Evolutionary conservation across 2,797 vertebrate species (phyloP), one percentile per base, ranked within the genome.

Genomic region (Harpagifer antarcticus): DNA sequence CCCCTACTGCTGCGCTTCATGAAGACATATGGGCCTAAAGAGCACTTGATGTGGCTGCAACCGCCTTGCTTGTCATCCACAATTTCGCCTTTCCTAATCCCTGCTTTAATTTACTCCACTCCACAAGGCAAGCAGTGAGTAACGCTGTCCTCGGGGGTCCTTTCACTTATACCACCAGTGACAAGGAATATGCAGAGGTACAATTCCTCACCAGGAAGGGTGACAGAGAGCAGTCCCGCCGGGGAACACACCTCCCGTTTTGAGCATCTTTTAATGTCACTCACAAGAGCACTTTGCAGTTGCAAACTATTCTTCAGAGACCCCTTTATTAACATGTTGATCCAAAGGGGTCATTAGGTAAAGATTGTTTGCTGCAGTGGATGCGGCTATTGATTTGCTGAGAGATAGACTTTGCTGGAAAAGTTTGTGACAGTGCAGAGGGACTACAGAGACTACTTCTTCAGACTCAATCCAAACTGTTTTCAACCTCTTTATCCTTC

Each of bases 31-130:
- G 96, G 96, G 93, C 94, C 94, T 93, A 95, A 92, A 94, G 93
- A 91, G 91, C 95, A 94, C 91, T 89, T 93, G 94, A 95, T 90
- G 93, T 82, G 95, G 92, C 92, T 76, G 91, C 92, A 83, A 95
- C 94, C 90, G 92, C 95, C 95, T 96, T 94, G 94, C 96, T 96
- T 97, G 96, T 97, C 97, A 97, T 95, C 96, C 93, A 93, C 95
- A 95, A 96, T 98, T 96, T 96, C 86, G 90, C 94, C 94, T 88
- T 92, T 93, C 94, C 94, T 97, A 96, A 97, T 97, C 97, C 95
- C 94, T 93, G 94, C 96, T 97, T 98, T 99, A 97, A 98, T 98
- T 98, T 96, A 96, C 96, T 96, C 94, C 94, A 95, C 95, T 95
- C 94, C 94, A 91, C 94, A 94, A 94, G 94, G 94, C 95, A 91